These are phyloP conservation scores for Conus ventricosus DNA, from an alignment of 1,140 invertebrate genomes.

Conservation along the genomic window DNA sequence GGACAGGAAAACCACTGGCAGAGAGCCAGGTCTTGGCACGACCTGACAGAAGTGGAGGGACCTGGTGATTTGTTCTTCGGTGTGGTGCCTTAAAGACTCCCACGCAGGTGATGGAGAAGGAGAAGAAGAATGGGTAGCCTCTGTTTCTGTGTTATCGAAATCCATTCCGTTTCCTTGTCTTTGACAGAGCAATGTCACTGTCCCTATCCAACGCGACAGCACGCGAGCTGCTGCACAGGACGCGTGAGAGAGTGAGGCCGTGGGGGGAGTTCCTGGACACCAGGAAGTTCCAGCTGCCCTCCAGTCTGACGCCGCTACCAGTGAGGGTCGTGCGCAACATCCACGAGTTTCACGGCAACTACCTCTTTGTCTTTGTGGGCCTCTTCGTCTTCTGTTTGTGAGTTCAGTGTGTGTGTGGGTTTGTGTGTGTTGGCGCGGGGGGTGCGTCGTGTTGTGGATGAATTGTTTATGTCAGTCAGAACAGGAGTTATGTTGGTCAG, in stretches of 20 bases:
- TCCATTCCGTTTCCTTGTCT: slow-evolving; percentile 7
- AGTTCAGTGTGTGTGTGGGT: slow-evolving; percentile 72
- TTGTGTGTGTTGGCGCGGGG: background rate
- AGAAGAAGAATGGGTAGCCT: too few relatives aligned
- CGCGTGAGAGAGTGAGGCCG: slow-evolving; percentile 80
- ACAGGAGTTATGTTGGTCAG: too few relatives aligned
- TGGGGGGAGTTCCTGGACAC: slow-evolving; percentile 81
- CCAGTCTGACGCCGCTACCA: slow-evolving; percentile 81
- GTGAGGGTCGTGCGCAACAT: slow-evolving; percentile 86
- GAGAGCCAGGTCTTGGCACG: too few relatives aligned
- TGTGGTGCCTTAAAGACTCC: too few relatives aligned
- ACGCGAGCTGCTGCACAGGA: slow-evolving; percentile 79
- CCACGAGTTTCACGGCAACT: slow-evolving; percentile 91
- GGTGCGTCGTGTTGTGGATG: background rate
- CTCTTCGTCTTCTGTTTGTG: slow-evolving; percentile 89
- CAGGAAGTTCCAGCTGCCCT: slow-evolving; percentile 82
- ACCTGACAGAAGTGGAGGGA: too few relatives aligned
- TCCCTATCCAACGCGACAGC: slow-evolving; percentile 69
- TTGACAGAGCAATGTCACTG: slow-evolving; percentile 66
- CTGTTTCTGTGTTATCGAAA: too few relatives aligned
- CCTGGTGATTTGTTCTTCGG: too few relatives aligned
- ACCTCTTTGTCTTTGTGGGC: slow-evolving; percentile 88
- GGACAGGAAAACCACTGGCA: too few relatives aligned
- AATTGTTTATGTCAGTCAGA: too few relatives aligned
- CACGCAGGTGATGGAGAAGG: too few relatives aligned